Percentiles rank a stretch among this genome's conserved stretches.
Evolutionary conservation across 1,140 invertebrate genomes (phyloP).

Genomic region (Bombus haemorrhoidalis): DNA sequence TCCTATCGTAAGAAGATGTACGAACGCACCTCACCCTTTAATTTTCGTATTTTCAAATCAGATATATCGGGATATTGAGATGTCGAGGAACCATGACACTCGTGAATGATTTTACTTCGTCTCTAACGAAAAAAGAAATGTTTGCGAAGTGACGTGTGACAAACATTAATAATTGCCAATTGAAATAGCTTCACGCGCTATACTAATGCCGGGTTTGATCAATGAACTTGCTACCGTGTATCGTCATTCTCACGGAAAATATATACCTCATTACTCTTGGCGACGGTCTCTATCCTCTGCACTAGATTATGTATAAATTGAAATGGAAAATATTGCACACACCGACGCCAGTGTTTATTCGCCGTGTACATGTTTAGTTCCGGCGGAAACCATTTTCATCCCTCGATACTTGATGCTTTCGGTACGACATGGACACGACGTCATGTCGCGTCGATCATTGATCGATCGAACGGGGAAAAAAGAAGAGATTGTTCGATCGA

Average conservation of each 20-base stretch:
- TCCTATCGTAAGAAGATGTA: background rate
- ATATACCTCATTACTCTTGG: constrained; percentile 27
- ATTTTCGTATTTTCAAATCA: too few relatives aligned
- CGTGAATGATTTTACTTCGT: too few relatives aligned
- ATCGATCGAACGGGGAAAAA: background rate
- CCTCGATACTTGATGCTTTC: too few relatives aligned
- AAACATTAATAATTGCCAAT: background rate
- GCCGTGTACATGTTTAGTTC: constrained; percentile 5
- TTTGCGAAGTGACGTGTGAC: background rate
- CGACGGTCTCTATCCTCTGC: too few relatives aligned
- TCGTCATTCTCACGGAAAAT: constrained; percentile 33
- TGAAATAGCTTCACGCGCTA: constrained; percentile 1
- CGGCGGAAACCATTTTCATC: background rate
- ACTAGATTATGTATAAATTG: constrained; percentile 44
- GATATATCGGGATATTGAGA: too few relatives aligned
- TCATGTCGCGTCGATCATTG: background rate
- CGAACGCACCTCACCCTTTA: background rate
- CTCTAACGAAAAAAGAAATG: background rate
- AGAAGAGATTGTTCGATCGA: background rate
- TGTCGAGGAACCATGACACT: too few relatives aligned
- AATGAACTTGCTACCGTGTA: constrained; percentile 29
- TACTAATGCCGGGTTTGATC: constrained; percentile 32
- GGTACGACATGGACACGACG: too few relatives aligned
- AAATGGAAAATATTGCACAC: constrained; percentile 40
- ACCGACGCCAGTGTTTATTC: constrained; percentile 32